Conservation (phyloP, 1,140 invertebrate species). For the Megalopta genalis region DNA sequence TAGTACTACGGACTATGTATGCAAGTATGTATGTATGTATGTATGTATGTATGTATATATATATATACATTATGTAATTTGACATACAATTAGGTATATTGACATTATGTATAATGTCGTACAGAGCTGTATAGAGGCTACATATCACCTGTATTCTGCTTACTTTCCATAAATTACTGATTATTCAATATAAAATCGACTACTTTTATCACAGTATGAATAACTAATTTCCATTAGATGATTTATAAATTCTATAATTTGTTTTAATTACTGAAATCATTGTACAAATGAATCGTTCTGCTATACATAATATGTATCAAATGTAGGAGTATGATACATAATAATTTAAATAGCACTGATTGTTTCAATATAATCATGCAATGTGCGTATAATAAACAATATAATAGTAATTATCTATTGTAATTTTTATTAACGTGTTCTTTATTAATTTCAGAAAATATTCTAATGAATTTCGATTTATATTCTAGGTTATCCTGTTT, state of each 20-base stretch:
- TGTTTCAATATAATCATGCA: neutral
- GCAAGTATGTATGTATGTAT: neutral
- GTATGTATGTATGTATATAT: neutral
- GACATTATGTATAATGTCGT: too few species aligned
- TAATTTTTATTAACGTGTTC: neutral
- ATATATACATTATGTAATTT: too few species aligned
- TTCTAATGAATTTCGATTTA: neutral
- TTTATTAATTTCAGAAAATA: neutral
- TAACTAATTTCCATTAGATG: neutral
- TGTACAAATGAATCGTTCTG: too few species aligned
- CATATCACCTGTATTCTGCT: neutral
- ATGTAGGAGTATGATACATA: too few species aligned
- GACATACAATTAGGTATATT: too few species aligned
- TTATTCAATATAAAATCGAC: neutral
- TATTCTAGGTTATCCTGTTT: slow-evolving; percentile 24
- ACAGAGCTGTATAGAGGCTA: too few species aligned
- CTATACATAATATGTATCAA: too few species aligned
- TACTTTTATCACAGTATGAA: neutral
- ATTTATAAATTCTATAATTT: too few species aligned
- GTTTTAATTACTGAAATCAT: neutral
- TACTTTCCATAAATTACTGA: neutral
- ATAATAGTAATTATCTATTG: neutral
- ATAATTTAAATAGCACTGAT: neutral
- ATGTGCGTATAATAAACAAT: neutral
- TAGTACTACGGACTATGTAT: too few species aligned